Evolutionary conservation across 2,113 vertebrate species (phyloP), one percentile per base, ranked within the genome.

Genomic region (Tachysurus fulvidraco): DNA sequence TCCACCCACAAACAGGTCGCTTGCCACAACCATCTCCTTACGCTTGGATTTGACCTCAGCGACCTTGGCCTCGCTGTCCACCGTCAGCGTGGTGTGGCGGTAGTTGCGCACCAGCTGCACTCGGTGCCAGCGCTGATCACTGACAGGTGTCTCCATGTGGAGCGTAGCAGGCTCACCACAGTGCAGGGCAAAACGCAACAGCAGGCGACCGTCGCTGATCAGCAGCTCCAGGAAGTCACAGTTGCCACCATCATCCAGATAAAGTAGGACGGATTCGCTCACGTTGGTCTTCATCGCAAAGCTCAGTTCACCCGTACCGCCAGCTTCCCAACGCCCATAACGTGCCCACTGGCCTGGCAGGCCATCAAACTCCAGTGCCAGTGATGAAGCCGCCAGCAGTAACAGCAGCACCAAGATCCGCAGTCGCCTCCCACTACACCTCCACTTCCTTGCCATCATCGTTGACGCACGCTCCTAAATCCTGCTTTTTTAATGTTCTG

Each of bases 221-320:
- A 97, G 93, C 23, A 98, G 95, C 95, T 98, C 97, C 94, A 99
- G 89, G 93, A 99, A 99, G 94, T 98, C 97, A 1, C 98, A 99
- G 95, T 98, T 96, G 14, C 98, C 98, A 0, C 97, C 97, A 17
- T 99, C 98, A 11, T 99, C 98, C 87, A 97, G 91, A 90, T 98
- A 99, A 65, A 98, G 96, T 88, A 99, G 94, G 90, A 99, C 89
- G 0, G 97, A 96, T 88, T 96, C 96, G 76, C 95, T 96, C 89
- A 95, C 84, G 92, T 98, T 98, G 85, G 97, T 98, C 91, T 96
- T 96, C 83, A 99, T 86, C 79, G 96, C 96, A 89, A 99, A 98
- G 92, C 96, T 98, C 83, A 99, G 96, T 91, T 98, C 96, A 0
- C 96, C 97, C 1, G 94, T 95, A 16, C 94, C 91, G 52, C 94